Evolutionary conservation across 2,797 vertebrate genomes (phyloP), one percentile per base, ranked within the genome.

Genomic region (Iguana delicatissima): DNA sequence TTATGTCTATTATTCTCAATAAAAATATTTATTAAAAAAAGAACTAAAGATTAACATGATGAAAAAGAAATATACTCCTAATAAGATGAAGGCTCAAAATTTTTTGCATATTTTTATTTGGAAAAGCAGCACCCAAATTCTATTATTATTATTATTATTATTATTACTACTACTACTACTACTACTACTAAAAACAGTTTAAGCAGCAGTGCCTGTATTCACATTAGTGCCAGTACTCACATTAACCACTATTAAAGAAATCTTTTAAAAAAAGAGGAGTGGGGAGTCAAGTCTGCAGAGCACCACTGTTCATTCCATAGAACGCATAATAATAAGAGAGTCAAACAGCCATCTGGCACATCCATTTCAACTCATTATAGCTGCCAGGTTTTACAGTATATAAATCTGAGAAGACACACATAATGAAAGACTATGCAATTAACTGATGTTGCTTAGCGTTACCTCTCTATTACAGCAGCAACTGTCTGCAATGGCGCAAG

Each of bases 401-500:
- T 91, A 95, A 95, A 94, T 93, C 91, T 94, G 84, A 96, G 93
- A 93, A 95, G 93, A 79, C 94, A 57, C 72, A 81, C 92, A 95
- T 92, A 94, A 94, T 91, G 94, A 97, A 97, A 96, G 90, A 91
- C 93, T 67, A 83, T 79, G 90, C 90, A 97, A 96, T 96, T 96
- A 97, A 97, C 92, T 95, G 90, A 94, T 88, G 93, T 93, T 90
- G 93, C 92, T 95, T 94, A 90, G 92, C 95, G 93, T 97, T 97
- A 97, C 97, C 93, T 96, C 94, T 94, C 88, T 90, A 93, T 86
- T 93, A 93, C 90, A 97, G 94, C 69, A 95, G 83, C 91, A 93
- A 96, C 85, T 93, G 92, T 72, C 90, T 96, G 85, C 94, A 95
- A 97, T 29, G 95, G 89, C 89, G 35, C 79, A 89, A 93, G 88